A percentile compares a stretch with the other conserved stretches of the same genome.
These are phyloP conservation scores for Prosapia bicincta DNA, from an alignment of 2,888 invertebrate species.

Conservation along the genomic window DNA sequence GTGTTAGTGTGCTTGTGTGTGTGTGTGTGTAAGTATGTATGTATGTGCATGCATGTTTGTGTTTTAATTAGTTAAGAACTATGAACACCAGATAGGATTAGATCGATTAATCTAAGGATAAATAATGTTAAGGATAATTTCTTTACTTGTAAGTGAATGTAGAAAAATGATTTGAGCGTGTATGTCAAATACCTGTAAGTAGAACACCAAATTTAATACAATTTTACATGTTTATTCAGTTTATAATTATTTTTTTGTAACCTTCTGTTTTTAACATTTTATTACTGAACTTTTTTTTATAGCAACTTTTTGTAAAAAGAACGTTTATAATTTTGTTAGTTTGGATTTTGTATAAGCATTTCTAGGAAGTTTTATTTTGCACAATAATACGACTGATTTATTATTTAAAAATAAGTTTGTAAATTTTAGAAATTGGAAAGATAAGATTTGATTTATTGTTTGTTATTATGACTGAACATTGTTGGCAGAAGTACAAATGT, in stretches of 20 bases:
- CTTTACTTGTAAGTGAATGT: not conserved
- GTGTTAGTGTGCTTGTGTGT: no score
- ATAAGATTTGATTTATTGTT: not conserved
- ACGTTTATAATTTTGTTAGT: not conserved
- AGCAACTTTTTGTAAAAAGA: not conserved
- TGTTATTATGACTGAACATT: conserved; percentile 2
- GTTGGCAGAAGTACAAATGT: not conserved
- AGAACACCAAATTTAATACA: not conserved
- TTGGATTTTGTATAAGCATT: not conserved
- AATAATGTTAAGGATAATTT: not conserved
- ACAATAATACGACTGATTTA: not conserved
- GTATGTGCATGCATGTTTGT: conserved; percentile 4
- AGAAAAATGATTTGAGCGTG: not conserved
- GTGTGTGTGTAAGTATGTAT: no score
- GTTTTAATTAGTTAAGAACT: conserved; percentile 19
- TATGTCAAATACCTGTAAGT: not conserved
- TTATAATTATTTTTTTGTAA: not conserved
- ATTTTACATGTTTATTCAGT: not conserved
- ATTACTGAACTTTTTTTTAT: not conserved
- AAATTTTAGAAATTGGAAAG: not conserved
- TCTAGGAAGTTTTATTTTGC: not conserved
- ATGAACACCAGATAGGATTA: conserved; percentile 23
- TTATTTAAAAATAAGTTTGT: not conserved
- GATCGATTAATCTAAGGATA: conserved; percentile 16
- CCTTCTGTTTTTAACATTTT: not conserved